A percentile compares a stretch with the other conserved stretches of the same genome.
These are phyloP conservation scores for Herpailurus yagouaroundi DNA, from an alignment of 2,113 vertebrate species.

Conservation along the genomic window DNA sequence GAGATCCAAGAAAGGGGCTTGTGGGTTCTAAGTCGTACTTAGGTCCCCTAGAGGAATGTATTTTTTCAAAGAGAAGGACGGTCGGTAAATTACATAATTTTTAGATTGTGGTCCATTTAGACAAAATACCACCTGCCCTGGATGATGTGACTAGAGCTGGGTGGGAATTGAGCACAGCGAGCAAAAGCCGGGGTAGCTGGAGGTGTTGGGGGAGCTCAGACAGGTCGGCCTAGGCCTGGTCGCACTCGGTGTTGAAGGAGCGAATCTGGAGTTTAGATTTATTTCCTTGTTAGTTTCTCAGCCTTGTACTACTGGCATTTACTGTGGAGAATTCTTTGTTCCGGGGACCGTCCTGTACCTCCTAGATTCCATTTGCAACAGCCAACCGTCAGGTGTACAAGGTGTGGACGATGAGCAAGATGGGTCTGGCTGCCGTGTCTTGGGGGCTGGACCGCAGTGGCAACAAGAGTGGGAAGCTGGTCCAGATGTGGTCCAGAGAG, in stretches of 20 bases:
- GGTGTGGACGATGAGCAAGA: no score
- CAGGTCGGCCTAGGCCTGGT: background rate
- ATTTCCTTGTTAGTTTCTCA: background rate
- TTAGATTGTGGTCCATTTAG: background rate
- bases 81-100: background rate
- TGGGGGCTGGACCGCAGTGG: fast-evolving
- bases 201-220: background rate
- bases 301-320: background rate
- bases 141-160: background rate
- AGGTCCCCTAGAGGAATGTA: background rate
- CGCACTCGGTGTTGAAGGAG: background rate
- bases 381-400: fast-evolving
- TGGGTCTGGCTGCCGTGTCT: background rate
- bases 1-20: background rate
- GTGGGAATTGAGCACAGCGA: background rate
- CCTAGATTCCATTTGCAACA: fast-evolving
- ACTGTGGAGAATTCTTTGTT: background rate
- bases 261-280: background rate
- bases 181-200: background rate
- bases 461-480: background rate
- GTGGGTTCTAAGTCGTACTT: background rate
- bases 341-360: no score
- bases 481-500: background rate
- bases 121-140: background rate
- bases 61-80: background rate